Conservation (phyloP, 2,797 vertebrate species). For the Enteromius mattozi region DNA sequence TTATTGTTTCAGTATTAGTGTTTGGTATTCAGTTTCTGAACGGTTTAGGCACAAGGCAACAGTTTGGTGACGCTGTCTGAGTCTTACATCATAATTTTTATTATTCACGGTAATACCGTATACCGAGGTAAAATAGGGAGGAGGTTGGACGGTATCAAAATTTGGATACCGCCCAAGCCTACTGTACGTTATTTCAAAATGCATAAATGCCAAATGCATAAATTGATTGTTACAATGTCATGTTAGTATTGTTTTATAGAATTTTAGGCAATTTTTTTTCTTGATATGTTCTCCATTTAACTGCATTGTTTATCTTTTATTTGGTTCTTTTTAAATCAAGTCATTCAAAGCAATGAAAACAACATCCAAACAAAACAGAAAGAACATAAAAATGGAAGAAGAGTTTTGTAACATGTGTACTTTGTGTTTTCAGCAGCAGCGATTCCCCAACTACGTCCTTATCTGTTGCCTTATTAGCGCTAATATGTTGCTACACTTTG, state of each 20-base stretch:
- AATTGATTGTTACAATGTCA: not conserved
- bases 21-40: too few species aligned
- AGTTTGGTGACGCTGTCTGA: too few species aligned
- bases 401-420: not conserved
- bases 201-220: not conserved
- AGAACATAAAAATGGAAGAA: too few species aligned
- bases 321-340: slow-evolving; percentile 13
- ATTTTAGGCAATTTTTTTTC: not conserved
- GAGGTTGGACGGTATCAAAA: too few species aligned
- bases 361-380: not conserved
- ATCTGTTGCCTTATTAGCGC: slow-evolving; percentile 33
- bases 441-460: slow-evolving; percentile 5
- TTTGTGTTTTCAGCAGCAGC: slow-evolving; percentile 13
- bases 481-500: slow-evolving; percentile 49
- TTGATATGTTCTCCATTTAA: not conserved
- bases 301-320: not conserved
- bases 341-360: not conserved
- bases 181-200: not conserved
- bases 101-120: too few species aligned
- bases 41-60: too few species aligned
- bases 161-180: too few species aligned
- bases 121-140: too few species aligned
- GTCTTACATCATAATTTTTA: too few species aligned
- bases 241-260: not conserved
- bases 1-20: too few species aligned